These are phyloP conservation scores for Ginglymostoma cirratum DNA, from an alignment of 2,113 vertebrate genomes.

Conservation along the genomic window DNA sequence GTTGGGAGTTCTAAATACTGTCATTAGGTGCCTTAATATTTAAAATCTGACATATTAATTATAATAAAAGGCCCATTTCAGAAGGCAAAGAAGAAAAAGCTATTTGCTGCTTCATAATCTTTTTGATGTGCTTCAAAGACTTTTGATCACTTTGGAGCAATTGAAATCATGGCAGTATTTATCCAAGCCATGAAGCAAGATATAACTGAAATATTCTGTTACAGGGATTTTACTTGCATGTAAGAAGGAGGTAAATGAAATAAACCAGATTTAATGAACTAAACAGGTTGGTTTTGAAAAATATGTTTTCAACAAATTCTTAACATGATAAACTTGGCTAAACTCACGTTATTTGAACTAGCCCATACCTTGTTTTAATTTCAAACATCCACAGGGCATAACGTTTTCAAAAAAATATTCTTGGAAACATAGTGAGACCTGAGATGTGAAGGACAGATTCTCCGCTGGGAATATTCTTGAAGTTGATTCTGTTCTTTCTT, in stretches of 20 bases:
- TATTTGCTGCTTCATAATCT: background rate
- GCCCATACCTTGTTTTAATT: background rate
- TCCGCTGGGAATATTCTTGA: background rate
- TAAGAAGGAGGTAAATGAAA: background rate
- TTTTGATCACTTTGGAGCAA: background rate
- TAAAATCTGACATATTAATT: constrained; percentile 28
- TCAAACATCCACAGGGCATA: background rate
- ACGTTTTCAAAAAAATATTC: background rate
- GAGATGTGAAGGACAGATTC: background rate
- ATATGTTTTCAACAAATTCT: background rate
- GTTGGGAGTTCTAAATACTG: background rate
- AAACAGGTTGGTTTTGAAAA: background rate
- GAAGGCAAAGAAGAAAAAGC: background rate
- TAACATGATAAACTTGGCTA: background rate
- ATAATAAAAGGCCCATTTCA: background rate
- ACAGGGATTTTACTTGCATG: background rate
- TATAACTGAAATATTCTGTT: background rate
- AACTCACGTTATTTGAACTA: background rate
- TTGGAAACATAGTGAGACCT: background rate
- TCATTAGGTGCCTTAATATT: constrained; percentile 12
- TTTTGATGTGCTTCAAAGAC: constrained; percentile 12
- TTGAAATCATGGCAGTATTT: background rate
- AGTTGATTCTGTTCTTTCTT: background rate
- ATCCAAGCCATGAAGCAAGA: background rate
- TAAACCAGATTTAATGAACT: background rate